These are phyloP conservation scores for Wasmannia auropunctata DNA, from an alignment of 1,140 invertebrate genomes.

Conservation along the genomic window DNA sequence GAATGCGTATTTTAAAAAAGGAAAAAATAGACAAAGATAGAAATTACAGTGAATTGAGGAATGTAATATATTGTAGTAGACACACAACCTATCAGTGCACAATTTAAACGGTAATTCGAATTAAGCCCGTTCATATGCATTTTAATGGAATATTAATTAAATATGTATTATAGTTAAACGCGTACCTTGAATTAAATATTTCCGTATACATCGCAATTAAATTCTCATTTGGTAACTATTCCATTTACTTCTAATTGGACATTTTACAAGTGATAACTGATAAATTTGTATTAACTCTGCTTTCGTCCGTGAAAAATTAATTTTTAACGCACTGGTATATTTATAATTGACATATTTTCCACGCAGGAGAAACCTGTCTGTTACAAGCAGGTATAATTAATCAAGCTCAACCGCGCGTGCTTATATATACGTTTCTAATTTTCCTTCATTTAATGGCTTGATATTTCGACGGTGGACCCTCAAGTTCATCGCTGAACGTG, in stretches of 20 bases:
- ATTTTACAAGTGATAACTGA: background rate
- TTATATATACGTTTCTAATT: background rate
- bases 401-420: background rate
- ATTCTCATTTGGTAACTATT: background rate
- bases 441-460: background rate
- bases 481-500: constrained; percentile 11
- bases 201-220: background rate
- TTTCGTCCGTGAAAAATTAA: background rate
- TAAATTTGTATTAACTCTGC: background rate
- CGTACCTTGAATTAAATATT: constrained; percentile 9
- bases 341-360: background rate
- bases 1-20: background rate
- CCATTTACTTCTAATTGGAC: background rate
- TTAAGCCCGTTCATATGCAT: background rate
- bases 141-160: constrained; percentile 33
- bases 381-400: background rate
- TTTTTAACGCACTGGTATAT: background rate
- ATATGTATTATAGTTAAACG: background rate
- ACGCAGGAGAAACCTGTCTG: background rate
- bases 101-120: background rate
- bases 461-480: background rate
- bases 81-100: background rate
- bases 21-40: background rate
- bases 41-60: background rate
- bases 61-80: background rate